phyloP scores from a whole-genome alignment of 2,888 invertebrate species.

The Atherix ibis region DNA sequence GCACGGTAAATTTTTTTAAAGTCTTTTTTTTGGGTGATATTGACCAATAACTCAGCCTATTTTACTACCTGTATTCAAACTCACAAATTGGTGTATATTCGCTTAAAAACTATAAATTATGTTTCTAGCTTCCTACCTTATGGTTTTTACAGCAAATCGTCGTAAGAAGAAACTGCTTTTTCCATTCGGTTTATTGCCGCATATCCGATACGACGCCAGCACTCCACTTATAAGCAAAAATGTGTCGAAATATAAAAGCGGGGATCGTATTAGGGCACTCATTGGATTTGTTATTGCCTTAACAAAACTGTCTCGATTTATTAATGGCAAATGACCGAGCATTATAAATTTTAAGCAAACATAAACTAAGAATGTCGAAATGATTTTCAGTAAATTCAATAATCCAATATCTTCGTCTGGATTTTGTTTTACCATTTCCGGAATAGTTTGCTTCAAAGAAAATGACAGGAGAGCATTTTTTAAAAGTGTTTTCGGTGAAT shows the following conservation, averaged over 20 bases:
- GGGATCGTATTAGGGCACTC: conserved; percentile 44
- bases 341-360: conserved; percentile 51
- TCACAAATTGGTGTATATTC: too few relatives aligned
- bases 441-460: conserved; percentile 46
- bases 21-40: too few relatives aligned
- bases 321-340: conserved; percentile 43
- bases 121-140: conserved; percentile 43
- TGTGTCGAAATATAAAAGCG: conserved; percentile 50
- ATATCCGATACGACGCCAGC: conserved; percentile 44
- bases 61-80: too few relatives aligned
- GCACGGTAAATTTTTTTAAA: too few relatives aligned
- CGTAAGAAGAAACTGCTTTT: conserved; percentile 41
- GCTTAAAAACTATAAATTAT: not conserved
- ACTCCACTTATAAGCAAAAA: conserved; percentile 51
- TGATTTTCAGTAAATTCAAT: conserved; percentile 53
- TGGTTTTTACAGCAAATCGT: conserved; percentile 40
- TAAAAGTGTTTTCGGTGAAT: conserved; percentile 3
- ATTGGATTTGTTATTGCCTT: conserved; percentile 39
- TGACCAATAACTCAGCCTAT: too few relatives aligned
- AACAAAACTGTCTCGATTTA: conserved; percentile 37
- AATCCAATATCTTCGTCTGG: conserved; percentile 40
- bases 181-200: conserved; percentile 33
- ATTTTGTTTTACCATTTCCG: conserved; percentile 39
- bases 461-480: conserved; percentile 36
- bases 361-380: conserved; percentile 45